Base-by-base conservation (phyloP, 2,113 vertebrate species). In the Megaceryle maxima region DNA sequence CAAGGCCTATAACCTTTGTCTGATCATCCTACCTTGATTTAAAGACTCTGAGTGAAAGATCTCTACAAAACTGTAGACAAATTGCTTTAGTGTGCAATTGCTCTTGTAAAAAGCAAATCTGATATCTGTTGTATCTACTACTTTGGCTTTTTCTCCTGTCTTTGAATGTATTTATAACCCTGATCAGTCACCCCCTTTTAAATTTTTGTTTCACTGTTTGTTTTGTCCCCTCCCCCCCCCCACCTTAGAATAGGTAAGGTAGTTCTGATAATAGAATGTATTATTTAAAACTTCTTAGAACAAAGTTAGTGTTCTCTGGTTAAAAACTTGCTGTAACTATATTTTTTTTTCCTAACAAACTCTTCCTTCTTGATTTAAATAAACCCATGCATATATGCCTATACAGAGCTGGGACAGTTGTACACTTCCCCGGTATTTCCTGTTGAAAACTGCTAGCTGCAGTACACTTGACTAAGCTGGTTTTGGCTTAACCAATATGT, bases 201-300 rank as follows among this genome's bases (percentile, higher is more conserved):
- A 74, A 43, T 60, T 64, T 39, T 25, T 64, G 8, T 51, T 81
- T 39, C 20, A 74, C 11, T 48, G 5, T 22, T 20, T 48, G 5
- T 6, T n/a, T 21, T 11, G 33, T 48, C n/a, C n/a, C n/a, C n/a
- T n/a, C n/a, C n/a, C n/a, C 41, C 10, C 0, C 1, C 28, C 37
- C 8, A 0, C 9, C 79, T 57, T 93, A 24, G 41, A 72, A 57
- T 68, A 41, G 29, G 18, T 59, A 39, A 67, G 50, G 46, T 37
- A 66, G 16, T 41, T 33, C 17, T 64, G 5, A 39, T 63, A 50
- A 50, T 0, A 63, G 48, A 76, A 57, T 1, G 1, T 29, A 15
- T 16, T 55, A 80, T 67, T 76, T 51, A 48, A 63, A 67, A 44
- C 0, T 20, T 35, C 62, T 86, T 62, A 79, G 26, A 83, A 39